phyloP scores from a whole-genome alignment of 2,888 invertebrate species.

The Macropis europaea region DNA sequence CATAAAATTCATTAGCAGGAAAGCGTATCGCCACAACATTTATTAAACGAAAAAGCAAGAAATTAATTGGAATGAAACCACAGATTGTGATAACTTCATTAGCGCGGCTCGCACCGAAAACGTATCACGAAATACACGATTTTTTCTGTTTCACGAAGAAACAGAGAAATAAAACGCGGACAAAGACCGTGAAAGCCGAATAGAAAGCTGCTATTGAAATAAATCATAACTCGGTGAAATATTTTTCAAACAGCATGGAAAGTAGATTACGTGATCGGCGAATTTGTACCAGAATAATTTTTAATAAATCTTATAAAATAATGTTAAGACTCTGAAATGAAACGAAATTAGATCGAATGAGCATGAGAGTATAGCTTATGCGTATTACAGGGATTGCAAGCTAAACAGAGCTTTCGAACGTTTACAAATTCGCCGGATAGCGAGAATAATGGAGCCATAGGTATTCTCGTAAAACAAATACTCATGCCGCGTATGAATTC shows the following conservation, averaged over 20 bases:
- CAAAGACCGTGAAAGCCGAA: slow-evolving; percentile 12
- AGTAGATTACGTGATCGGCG: neutral
- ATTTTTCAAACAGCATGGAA: neutral
- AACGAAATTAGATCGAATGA: too few relatives aligned
- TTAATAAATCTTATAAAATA: neutral
- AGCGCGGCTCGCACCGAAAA: neutral
- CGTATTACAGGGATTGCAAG: neutral
- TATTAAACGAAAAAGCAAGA: neutral
- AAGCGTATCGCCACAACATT: neutral
- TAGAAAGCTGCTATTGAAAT: slow-evolving; percentile 12
- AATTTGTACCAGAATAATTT: neutral
- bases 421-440: slow-evolving; percentile 25
- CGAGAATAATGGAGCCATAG: slow-evolving; percentile 29
- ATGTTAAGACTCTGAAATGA: too few relatives aligned
- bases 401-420: neutral
- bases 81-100: slow-evolving; percentile 18
- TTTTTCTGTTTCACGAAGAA: neutral
- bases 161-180: neutral
- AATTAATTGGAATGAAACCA: slow-evolving; percentile 21
- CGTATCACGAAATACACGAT: slow-evolving; percentile 13
- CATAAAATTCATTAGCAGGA: neutral
- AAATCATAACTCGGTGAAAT: slow-evolving; percentile 10
- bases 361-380: too few relatives aligned
- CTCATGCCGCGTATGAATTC: slow-evolving; percentile 14
- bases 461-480: slow-evolving; percentile 26